These are phyloP conservation scores for Cossypha heuglini DNA, from an alignment of 2,797 vertebrate genomes.

Conservation along the genomic window DNA sequence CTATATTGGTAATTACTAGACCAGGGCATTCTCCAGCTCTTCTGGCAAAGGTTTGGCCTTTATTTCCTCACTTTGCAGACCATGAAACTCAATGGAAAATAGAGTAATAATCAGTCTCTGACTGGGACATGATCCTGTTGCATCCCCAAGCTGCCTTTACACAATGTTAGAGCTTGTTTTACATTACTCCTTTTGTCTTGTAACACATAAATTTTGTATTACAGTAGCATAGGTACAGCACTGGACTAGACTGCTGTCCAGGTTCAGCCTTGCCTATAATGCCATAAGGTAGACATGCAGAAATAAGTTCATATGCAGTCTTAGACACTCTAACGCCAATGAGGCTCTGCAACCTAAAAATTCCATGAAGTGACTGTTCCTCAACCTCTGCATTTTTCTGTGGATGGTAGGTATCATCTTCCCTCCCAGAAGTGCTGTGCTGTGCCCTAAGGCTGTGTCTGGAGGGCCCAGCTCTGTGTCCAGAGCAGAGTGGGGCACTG, in stretches of 20 bases:
- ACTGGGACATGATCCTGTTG: neutral
- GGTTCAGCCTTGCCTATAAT: neutral
- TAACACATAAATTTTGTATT: neutral
- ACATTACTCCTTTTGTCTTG: neutral
- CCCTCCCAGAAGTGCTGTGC: neutral
- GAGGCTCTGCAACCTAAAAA: neutral
- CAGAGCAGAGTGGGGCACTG: neutral
- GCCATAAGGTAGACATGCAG: neutral
- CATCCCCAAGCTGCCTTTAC: neutral
- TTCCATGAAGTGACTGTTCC: neutral
- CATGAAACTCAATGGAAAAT: neutral
- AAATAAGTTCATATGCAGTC: rapidly evolving
- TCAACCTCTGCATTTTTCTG: neutral
- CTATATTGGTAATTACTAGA: neutral
- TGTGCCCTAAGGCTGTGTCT: rapidly evolving
- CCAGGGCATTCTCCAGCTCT: neutral
- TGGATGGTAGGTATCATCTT: neutral
- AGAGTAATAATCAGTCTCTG: neutral
- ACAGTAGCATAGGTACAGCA: neutral
- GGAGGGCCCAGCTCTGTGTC: neutral
- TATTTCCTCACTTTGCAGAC: neutral
- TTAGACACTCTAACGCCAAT: neutral
- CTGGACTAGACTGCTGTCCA: neutral
- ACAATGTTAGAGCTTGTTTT: neutral
- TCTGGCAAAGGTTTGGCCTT: neutral